These are phyloP conservation scores for Blastomussa wellsi DNA, from an alignment of 92 coral and sea anemone genomes.

Conservation along the genomic window DNA sequence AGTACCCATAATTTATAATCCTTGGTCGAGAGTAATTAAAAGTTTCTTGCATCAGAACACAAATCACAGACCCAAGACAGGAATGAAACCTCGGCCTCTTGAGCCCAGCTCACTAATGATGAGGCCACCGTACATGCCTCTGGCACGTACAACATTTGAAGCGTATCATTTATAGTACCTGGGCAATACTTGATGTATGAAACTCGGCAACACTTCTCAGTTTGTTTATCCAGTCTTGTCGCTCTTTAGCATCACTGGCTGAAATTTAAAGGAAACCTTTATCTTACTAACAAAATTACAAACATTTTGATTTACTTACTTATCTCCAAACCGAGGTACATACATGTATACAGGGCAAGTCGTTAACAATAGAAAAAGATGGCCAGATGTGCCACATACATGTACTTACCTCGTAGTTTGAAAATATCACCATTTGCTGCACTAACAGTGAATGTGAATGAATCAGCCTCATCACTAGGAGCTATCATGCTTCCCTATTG, in stretches of 20 bases:
- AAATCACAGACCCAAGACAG: too few relatives aligned
- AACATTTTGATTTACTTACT: too few relatives aligned
- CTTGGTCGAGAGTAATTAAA: too few relatives aligned
- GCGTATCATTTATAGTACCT: too few relatives aligned
- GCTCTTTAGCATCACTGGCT: constrained; percentile 93
- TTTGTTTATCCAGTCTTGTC: constrained; percentile 96
- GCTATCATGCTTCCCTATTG: constrained; percentile 90
- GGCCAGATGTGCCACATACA: too few relatives aligned
- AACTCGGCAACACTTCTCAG: constrained; percentile 93
- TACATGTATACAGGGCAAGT: neutral
- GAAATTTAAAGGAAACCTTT: neutral
- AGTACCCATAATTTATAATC: too few relatives aligned
- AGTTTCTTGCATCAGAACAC: too few relatives aligned
- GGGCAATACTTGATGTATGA: constrained; percentile 82
- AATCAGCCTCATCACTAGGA: constrained; percentile 94
- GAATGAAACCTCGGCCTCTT: too few relatives aligned
- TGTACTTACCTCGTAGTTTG: constrained; percentile 83
- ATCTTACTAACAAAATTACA: neutral
- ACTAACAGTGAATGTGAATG: constrained; percentile 94
- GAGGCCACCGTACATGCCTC: too few relatives aligned
- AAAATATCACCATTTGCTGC: constrained; percentile 98
- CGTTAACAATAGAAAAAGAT: neutral
- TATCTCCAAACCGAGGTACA: neutral
- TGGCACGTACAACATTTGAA: too few relatives aligned
- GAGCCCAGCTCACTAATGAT: too few relatives aligned